These are phyloP conservation scores for Ectemnius cavifrons DNA, from an alignment of 2,888 invertebrate genomes.

Conservation along the genomic window DNA sequence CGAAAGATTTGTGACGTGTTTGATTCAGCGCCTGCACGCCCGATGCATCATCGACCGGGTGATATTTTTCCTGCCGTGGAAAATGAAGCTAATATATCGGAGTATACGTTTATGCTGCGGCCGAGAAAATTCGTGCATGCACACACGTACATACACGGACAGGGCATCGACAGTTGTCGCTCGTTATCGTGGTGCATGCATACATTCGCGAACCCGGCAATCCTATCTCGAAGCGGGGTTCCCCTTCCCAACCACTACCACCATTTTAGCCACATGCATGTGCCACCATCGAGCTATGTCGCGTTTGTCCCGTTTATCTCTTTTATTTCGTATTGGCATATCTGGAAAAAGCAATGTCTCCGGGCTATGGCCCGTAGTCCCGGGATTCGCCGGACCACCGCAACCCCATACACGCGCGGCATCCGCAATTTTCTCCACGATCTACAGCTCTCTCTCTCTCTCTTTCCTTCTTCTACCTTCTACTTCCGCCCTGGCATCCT, in stretches of 20 bases:
- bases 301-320: constrained; percentile 37
- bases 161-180: constrained; percentile 22
- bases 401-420: constrained; percentile 8
- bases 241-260: too few species aligned
- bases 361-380: constrained; percentile 15
- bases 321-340: constrained; percentile 50
- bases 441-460: not conserved
- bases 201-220: constrained; percentile 18
- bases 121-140: constrained; percentile 44
- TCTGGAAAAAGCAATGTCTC: constrained; percentile 41
- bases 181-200: constrained; percentile 40
- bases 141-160: too few species aligned
- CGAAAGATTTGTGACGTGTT: not conserved
- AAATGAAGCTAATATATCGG: constrained; percentile 34
- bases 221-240: constrained; percentile 25
- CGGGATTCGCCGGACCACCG: constrained; percentile 22
- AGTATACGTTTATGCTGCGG: constrained; percentile 22
- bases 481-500: not conserved
- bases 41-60: not conserved
- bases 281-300: too few species aligned
- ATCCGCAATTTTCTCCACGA: constrained; percentile 35
- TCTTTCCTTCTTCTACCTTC: not conserved
- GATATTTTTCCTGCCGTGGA: constrained; percentile 15
- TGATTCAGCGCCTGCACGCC: not conserved
- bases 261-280: not conserved